Percentiles rank a stretch among this genome's conserved stretches.
Evolutionary conservation across 64 coral and sea anemone genomes (phyloP).

Genomic region (Porites australiensis): DNA sequence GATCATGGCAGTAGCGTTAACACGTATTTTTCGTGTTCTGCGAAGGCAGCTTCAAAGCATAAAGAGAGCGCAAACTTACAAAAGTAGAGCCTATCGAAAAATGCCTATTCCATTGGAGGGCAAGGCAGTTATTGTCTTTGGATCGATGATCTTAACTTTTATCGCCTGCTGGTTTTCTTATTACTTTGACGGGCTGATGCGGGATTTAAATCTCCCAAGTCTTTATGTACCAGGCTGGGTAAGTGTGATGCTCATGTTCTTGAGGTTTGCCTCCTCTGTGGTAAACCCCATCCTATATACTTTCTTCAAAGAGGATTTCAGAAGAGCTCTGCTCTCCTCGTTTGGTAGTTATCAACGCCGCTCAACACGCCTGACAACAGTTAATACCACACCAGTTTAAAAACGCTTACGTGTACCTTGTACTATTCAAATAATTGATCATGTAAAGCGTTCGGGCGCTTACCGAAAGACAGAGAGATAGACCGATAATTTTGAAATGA

Average conservation of each 20-base stretch:
- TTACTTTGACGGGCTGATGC: slow-evolving; percentile 70
- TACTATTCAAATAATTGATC: no score
- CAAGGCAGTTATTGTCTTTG: slow-evolving; percentile 82
- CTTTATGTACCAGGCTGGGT: slow-evolving; percentile 50
- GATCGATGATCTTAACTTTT: slow-evolving; percentile 78
- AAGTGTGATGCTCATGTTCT: slow-evolving; percentile 51
- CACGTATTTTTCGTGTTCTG: slow-evolving; percentile 69
- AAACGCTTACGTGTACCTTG: no score
- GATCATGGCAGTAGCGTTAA: slow-evolving; percentile 56
- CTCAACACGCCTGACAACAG: background rate
- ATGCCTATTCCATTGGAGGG: slow-evolving; percentile 47
- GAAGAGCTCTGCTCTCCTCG: slow-evolving; percentile 19
- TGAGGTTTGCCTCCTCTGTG: slow-evolving; percentile 68
- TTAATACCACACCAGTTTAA: background rate
- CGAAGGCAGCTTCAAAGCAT: slow-evolving; percentile 70
- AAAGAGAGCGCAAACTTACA: slow-evolving; percentile 42
- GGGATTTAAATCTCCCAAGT: slow-evolving; percentile 58
- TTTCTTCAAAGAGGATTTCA: slow-evolving; percentile 93
- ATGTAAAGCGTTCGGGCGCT: no score
- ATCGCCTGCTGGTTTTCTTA: slow-evolving; percentile 86
- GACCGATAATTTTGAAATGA: no score
- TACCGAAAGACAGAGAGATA: no score
- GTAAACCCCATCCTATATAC: slow-evolving; percentile 88
- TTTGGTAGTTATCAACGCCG: background rate
- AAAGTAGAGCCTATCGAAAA: slow-evolving; percentile 41